Percentiles rank a stretch among this genome's conserved stretches.
Evolutionary conservation across 2,888 invertebrate species (phyloP).

Genomic region (Pandemis corylana): DNA sequence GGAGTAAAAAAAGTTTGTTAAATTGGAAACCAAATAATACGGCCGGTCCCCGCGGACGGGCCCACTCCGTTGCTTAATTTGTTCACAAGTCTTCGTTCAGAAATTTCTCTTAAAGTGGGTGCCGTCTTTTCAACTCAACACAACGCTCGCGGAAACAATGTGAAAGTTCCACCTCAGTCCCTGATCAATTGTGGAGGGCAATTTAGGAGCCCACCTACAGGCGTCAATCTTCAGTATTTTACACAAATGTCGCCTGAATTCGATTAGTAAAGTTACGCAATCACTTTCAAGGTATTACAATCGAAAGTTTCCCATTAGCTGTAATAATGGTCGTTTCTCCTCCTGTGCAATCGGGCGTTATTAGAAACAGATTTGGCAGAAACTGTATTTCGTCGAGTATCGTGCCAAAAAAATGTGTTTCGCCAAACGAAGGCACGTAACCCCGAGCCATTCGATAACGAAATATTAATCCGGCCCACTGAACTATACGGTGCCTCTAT

Average conservation of each 20-base stretch:
- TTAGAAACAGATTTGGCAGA: constrained; percentile 48
- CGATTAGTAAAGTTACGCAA: constrained; percentile 54
- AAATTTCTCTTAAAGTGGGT: constrained; percentile 58
- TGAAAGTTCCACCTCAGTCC: constrained; percentile 49
- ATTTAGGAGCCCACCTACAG: constrained; percentile 44
- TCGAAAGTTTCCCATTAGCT: constrained; percentile 20
- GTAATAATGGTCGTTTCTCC: constrained; percentile 4
- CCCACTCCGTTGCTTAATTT: constrained; percentile 65
- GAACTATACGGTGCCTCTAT: constrained; percentile 47
- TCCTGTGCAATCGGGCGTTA: constrained; percentile 35
- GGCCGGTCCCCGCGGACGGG: constrained; percentile 55
- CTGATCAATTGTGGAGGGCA: constrained; percentile 45
- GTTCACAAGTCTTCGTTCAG: constrained; percentile 67
- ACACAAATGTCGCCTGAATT: constrained; percentile 28
- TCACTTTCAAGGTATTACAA: constrained; percentile 34
- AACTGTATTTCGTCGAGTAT: constrained; percentile 31
- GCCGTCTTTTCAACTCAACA: constrained; percentile 64
- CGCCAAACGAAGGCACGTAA: constrained; percentile 37
- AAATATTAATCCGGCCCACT: constrained; percentile 38
- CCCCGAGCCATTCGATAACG: constrained; percentile 36
- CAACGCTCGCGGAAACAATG: constrained; percentile 54
- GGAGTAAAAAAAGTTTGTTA: constrained; percentile 65
- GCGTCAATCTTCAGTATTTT: constrained; percentile 35
- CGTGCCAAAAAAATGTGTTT: constrained; percentile 44
- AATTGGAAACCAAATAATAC: constrained; percentile 64